These are phyloP conservation scores for Sitta carolinensis DNA, from an alignment of 2,797 vertebrate genomes.

Conservation along the genomic window DNA sequence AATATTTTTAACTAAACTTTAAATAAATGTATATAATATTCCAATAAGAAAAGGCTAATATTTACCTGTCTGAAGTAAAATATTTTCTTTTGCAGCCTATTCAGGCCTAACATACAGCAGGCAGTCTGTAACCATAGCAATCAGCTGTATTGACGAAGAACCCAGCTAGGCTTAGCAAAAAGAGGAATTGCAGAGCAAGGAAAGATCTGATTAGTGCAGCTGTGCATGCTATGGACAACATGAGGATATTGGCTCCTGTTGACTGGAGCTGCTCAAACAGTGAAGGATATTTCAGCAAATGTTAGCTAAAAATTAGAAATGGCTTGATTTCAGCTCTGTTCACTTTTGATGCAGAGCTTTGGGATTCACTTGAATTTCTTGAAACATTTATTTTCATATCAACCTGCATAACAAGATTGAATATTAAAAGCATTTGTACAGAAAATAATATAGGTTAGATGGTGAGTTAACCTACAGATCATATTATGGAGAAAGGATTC, in stretches of 20 bases:
- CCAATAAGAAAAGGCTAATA: neutral
- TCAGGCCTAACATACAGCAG: neutral
- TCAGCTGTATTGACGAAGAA: neutral
- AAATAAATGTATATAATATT: neutral
- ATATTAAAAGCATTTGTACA: neutral
- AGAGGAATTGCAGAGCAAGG: neutral
- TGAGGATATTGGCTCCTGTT: neutral
- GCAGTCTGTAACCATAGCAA: constrained; percentile 29
- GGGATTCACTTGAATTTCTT: neutral
- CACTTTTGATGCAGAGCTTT: neutral
- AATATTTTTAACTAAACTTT: neutral
- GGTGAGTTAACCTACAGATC: neutral
- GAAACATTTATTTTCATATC: neutral
- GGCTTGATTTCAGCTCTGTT: neutral
- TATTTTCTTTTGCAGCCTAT: neutral
- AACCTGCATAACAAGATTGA: neutral
- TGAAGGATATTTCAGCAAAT: neutral
- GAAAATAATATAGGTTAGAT: neutral
- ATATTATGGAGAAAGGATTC: neutral
- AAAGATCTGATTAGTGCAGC: neutral
- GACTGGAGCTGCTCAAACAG: neutral
- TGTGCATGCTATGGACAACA: neutral
- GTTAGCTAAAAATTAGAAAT: neutral
- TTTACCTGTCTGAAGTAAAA: neutral
- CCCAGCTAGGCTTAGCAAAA: neutral